Evolutionary conservation across 1,140 invertebrate genomes (phyloP).

Genomic region (Papilio glaucus): DNA sequence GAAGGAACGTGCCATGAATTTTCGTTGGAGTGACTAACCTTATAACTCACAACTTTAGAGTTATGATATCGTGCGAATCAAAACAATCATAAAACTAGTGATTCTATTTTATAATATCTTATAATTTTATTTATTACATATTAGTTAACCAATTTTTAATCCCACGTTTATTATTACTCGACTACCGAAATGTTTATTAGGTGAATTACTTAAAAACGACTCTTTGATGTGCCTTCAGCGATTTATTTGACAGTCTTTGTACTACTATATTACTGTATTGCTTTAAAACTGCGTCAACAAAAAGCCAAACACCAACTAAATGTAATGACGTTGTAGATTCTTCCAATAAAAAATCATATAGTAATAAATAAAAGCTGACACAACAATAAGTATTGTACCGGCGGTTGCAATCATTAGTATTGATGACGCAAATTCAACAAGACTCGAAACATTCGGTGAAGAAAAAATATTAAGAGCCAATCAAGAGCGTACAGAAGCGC

Average conservation of each 20-base stretch:
- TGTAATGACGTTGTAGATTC: slow-evolving; percentile 77
- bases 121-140: no score
- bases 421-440: slow-evolving; percentile 80
- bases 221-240: slow-evolving; percentile 42
- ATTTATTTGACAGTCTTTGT: slow-evolving; percentile 63
- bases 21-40: no score
- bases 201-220: slow-evolving; percentile 52
- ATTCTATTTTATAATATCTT: no score
- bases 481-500: slow-evolving; percentile 63
- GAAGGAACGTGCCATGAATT: no score
- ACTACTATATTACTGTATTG: slow-evolving; percentile 75
- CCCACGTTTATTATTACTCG: slow-evolving; percentile 8
- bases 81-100: no score
- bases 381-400: slow-evolving; percentile 78
- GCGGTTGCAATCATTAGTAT: slow-evolving; percentile 79
- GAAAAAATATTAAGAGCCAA: slow-evolving; percentile 75
- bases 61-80: no score
- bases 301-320: slow-evolving; percentile 71
- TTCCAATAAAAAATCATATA: slow-evolving; percentile 54
- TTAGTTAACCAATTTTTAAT: slow-evolving; percentile 28
- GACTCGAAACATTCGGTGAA: slow-evolving; percentile 66
- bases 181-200: slow-evolving; percentile 51
- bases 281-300: slow-evolving; percentile 60
- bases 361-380: slow-evolving; percentile 57
- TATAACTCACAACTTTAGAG: no score